These are phyloP conservation scores for Aphelenchoides besseyi DNA, from an alignment of 1,140 invertebrate species.

Conservation along the genomic window DNA sequence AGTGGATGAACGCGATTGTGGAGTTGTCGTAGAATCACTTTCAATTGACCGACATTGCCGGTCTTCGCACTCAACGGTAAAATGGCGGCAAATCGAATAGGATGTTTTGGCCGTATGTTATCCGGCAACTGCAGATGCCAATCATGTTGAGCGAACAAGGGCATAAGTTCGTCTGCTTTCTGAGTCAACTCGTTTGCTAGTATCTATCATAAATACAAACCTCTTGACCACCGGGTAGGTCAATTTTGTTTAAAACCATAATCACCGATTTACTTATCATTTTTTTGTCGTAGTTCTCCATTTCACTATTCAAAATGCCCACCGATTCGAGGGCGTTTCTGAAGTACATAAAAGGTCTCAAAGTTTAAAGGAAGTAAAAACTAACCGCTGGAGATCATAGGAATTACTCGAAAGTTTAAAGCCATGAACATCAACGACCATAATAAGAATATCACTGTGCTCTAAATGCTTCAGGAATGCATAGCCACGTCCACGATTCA, in stretches of 20 bases:
- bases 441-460: constrained; percentile 79
- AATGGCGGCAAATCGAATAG: constrained; percentile 35
- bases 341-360: constrained; percentile 25
- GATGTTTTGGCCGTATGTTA: constrained; percentile 23
- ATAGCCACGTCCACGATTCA: constrained; percentile 72
- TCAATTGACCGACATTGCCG: constrained; percentile 24
- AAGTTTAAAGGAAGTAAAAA: background rate
- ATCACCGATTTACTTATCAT: constrained; percentile 49
- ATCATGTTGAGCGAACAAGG: constrained; percentile 3
- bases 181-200: too few species aligned
- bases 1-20: background rate
- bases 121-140: constrained; percentile 27
- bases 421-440: constrained; percentile 70
- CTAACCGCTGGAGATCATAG: constrained; percentile 51
- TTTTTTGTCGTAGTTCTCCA: constrained; percentile 49
- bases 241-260: constrained; percentile 54
- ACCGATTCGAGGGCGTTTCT: constrained; percentile 53
- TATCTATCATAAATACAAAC: too few species aligned
- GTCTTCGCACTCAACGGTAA: constrained; percentile 31
- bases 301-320: constrained; percentile 50
- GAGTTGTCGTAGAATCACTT: background rate
- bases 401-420: constrained; percentile 46
- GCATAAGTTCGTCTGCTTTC: constrained; percentile 30
- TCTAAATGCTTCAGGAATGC: constrained; percentile 80
- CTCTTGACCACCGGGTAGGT: constrained; percentile 36